Percentiles rank a stretch among this genome's conserved stretches.
These are phyloP conservation scores for Sylvicola cinctus DNA, from an alignment of 2,888 invertebrate genomes.

Conservation along the genomic window DNA sequence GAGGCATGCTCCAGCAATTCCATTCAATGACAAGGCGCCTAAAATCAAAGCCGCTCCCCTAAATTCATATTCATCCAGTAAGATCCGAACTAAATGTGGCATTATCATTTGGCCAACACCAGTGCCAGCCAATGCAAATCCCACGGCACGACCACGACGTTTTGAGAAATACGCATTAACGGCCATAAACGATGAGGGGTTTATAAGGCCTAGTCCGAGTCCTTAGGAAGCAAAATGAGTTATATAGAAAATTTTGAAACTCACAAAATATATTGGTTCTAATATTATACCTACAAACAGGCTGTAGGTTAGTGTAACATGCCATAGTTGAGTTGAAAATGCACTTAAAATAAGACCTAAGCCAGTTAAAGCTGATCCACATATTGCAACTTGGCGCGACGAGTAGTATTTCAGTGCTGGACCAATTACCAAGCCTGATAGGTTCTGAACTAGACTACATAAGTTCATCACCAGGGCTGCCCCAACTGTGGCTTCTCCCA, in stretches of 20 bases:
- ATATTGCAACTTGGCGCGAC: slow-evolving; percentile 30
- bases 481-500: slow-evolving; percentile 42
- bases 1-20: slow-evolving; percentile 34
- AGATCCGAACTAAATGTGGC: slow-evolving; percentile 45
- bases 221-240: slow-evolving; percentile 12
- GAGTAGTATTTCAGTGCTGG: slow-evolving; percentile 37
- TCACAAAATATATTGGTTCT: neutral
- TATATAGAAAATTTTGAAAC: slow-evolving; percentile 1
- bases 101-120: slow-evolving; percentile 54
- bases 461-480: slow-evolving; percentile 46
- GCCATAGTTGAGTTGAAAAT: slow-evolving; percentile 29
- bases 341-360: slow-evolving; percentile 31
- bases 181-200: slow-evolving; percentile 48
- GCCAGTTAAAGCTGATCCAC: slow-evolving; percentile 31
- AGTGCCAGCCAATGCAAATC: slow-evolving; percentile 52
- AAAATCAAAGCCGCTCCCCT: slow-evolving; percentile 40
- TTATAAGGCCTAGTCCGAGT: slow-evolving; percentile 46
- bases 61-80: slow-evolving; percentile 42
- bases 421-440: slow-evolving; percentile 47
- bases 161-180: slow-evolving; percentile 48
- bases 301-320: slow-evolving; percentile 33
- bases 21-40: slow-evolving; percentile 38
- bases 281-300: slow-evolving; percentile 26
- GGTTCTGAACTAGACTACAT: slow-evolving; percentile 40
- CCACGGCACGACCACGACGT: slow-evolving; percentile 50